Evolutionary conservation across 2,888 invertebrate species (phyloP).

Genomic region (Aproaerema taeniolella): DNA sequence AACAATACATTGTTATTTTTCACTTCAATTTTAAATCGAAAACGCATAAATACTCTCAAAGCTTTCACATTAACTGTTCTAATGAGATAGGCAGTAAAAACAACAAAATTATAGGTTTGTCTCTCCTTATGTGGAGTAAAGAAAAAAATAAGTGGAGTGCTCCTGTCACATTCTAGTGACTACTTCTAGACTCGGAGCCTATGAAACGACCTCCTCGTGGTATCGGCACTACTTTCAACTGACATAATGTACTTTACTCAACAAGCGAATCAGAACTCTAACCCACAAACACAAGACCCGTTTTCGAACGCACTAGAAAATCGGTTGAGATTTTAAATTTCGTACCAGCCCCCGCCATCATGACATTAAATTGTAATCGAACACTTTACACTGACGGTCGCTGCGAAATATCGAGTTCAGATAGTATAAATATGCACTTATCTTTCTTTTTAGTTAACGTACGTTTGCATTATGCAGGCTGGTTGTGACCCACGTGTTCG

Average conservation of each 20-base stretch:
- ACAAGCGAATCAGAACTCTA: slow-evolving; percentile 21
- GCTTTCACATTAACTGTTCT: slow-evolving; percentile 19
- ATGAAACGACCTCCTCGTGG: slow-evolving; percentile 50
- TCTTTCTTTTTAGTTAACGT: slow-evolving; percentile 75
- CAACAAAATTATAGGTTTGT: slow-evolving; percentile 47
- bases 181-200: slow-evolving; percentile 49
- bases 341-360: slow-evolving; percentile 48
- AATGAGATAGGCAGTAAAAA: slow-evolving; percentile 38
- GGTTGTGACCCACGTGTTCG: slow-evolving; percentile 61
- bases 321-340: slow-evolving; percentile 54
- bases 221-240: slow-evolving; percentile 29
- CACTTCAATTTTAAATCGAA: too few species aligned
- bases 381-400: slow-evolving; percentile 71
- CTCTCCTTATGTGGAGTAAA: slow-evolving; percentile 30
- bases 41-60: too few species aligned
- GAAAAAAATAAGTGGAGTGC: slow-evolving; percentile 40
- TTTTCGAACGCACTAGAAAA: slow-evolving; percentile 20
- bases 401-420: slow-evolving; percentile 67
- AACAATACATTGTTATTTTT: too few species aligned
- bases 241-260: slow-evolving; percentile 13
- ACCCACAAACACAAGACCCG: slow-evolving; percentile 22
- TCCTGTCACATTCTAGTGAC: slow-evolving; percentile 44
- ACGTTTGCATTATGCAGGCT: slow-evolving; percentile 69
- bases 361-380: slow-evolving; percentile 77
- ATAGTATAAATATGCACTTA: slow-evolving; percentile 75